Conservation (phyloP, 1,140 invertebrate species). For the Littorina saxatilis region DNA sequence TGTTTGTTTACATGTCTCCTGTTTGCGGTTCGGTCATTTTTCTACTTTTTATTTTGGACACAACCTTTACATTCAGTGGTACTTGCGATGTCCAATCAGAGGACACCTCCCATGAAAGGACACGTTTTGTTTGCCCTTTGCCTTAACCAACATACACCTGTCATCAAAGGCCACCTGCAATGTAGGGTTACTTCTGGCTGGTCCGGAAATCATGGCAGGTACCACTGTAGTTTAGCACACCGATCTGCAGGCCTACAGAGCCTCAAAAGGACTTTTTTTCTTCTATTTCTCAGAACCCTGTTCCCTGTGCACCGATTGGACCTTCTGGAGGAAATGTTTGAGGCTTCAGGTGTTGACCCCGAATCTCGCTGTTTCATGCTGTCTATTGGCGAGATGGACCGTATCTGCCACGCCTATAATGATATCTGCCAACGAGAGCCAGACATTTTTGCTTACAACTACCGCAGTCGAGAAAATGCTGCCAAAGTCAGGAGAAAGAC, state of each 20-base stretch:
- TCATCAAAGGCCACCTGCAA: no score
- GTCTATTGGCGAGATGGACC: constrained; percentile 85
- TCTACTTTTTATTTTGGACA: no score
- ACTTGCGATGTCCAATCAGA: no score
- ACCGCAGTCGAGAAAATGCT: constrained; percentile 52
- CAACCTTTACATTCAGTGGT: no score
- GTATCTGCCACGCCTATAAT: constrained; percentile 86
- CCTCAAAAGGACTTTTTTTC: background rate
- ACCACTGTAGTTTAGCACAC: no score
- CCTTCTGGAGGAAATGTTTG: constrained; percentile 83
- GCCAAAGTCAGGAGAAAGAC: constrained; percentile 28
- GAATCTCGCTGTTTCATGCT: constrained; percentile 78
- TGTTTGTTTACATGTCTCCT: no score
- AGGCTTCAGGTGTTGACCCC: constrained; percentile 85
- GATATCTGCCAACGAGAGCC: constrained; percentile 83
- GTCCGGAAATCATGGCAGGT: no score
- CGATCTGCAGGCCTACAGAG: no score
- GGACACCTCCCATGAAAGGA: no score
- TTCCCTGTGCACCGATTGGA: constrained; percentile 86
- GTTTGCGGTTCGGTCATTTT: no score
- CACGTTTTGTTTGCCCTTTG: background rate
- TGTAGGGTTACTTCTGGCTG: no score
- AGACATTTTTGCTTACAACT: constrained; percentile 83
- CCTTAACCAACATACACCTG: no score
- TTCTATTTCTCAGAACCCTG: constrained; percentile 78